Evolutionary conservation across 2,113 vertebrate genomes (phyloP).

Genomic region (Cyanoderma ruficeps): DNA sequence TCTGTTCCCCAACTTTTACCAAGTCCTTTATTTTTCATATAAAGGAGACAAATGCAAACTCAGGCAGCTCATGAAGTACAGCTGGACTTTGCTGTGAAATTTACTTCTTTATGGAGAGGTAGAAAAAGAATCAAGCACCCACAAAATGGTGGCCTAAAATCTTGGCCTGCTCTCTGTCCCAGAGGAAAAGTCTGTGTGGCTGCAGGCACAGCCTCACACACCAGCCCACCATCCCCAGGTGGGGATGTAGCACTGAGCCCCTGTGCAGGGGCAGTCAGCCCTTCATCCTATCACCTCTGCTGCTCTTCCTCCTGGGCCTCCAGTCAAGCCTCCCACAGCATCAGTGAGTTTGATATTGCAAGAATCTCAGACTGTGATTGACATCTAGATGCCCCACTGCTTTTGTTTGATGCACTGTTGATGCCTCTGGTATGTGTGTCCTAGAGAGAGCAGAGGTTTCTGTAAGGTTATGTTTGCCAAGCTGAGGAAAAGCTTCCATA

Average conservation of each 20-base stretch:
- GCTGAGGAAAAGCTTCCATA: background rate
- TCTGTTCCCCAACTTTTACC: background rate
- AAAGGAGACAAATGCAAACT: background rate
- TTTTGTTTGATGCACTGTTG: background rate
- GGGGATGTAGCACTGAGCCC: background rate
- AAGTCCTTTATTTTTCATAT: background rate
- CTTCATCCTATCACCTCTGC: background rate
- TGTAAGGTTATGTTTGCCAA: rapidly evolving
- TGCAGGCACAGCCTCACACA: rapidly evolving
- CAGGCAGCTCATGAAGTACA: background rate
- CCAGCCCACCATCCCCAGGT: background rate
- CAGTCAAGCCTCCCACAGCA: background rate
- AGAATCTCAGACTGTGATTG: background rate
- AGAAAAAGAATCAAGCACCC: background rate
- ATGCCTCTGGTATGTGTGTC: background rate
- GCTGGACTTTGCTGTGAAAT: background rate
- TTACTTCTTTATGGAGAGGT: background rate
- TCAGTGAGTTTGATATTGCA: background rate
- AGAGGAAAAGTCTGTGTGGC: background rate
- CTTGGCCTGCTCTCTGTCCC: background rate
- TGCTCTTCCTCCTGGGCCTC: background rate
- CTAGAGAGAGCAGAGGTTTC: background rate
- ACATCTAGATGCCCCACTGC: background rate
- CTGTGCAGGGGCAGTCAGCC: rapidly evolving
- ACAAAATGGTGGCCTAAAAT: background rate